Evolutionary conservation across 2,113 vertebrate species (phyloP), one percentile per base, ranked within the genome.

Genomic region (Calyptommatus sinebrachiatus): DNA sequence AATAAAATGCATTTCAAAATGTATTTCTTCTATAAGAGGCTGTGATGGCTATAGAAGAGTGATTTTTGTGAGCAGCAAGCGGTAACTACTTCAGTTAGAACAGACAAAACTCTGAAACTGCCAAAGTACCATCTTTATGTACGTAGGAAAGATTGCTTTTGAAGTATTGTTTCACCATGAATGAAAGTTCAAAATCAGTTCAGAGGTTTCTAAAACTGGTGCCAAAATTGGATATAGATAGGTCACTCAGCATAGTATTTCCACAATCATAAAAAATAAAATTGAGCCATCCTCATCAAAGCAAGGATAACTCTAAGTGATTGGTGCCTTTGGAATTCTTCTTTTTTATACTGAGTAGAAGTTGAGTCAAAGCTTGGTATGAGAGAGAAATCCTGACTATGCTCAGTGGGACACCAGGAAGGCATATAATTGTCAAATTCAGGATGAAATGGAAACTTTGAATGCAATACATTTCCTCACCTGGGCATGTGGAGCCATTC

Each of bases 51-150:
- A 72, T 71, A 3, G 24, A 20, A 0, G 2, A 29, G 0, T 50
- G 63, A 66, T 26, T 78, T 82, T 82, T 77, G 46, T 80, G 61
- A 69, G 77, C 73, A 86, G 68, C 76, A 50, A 63, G 73, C 63
- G 79, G 41, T 50, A 74, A 16, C 28, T 81, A 5, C 31, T 85
- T 87, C 67, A 76, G 2, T 76, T 69, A 65, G 1, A 5, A 8
- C 20, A 50, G 53, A 3, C 0, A 85, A 78, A 87, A 76, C 41
- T 74, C 10, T 7, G 29, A 86, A 28, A 41, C 0, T 0, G 26
- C 81, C 53, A 26, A 6, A 31, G 4, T 18, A 72, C 14, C 62
- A 76, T 76, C 63, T 9, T 41, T 24, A 8, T 24, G 26, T 46
- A 24, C 14, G 22, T 72, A 73, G 67, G 63, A 57, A 57, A 57